Evolutionary conservation across 1,140 invertebrate species (phyloP).

Genomic region (Diprion similis): DNA sequence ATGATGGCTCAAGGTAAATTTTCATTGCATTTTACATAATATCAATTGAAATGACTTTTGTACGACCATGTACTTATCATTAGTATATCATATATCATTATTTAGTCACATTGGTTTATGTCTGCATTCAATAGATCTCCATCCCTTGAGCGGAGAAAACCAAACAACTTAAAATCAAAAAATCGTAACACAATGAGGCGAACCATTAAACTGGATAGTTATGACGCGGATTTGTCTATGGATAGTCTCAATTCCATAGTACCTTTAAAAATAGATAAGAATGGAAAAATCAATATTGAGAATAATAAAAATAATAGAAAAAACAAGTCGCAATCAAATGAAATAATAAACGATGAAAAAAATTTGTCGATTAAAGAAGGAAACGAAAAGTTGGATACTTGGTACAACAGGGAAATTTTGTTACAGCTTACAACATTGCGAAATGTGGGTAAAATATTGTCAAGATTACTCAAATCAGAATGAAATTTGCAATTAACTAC

Average conservation of each 20-base stretch:
- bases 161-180: conserved; percentile 42
- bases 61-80: no score
- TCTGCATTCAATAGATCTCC: conserved; percentile 43
- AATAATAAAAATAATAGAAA: conserved; percentile 15
- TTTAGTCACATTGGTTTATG: not conserved
- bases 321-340: conserved; percentile 15
- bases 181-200: conserved; percentile 34
- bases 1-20: conserved; percentile 51
- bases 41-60: no score
- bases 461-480: conserved; percentile 15
- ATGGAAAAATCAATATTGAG: conserved; percentile 43
- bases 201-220: conserved; percentile 42
- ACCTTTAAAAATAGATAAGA: conserved; percentile 45
- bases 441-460: conserved; percentile 40
- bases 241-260: conserved; percentile 52
- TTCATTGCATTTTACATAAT: not conserved
- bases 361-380: conserved; percentile 15
- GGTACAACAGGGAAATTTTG: conserved; percentile 53
- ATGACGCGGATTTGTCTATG: conserved; percentile 53
- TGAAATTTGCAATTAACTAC: not conserved
- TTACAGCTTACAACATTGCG: conserved; percentile 50
- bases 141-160: conserved; percentile 47
- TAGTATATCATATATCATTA: not conserved
- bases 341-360: not conserved
- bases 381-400: conserved; percentile 33